Evolutionary conservation across 2,888 invertebrate genomes (phyloP).

Genomic region (Cryptocheilus praepositus): DNA sequence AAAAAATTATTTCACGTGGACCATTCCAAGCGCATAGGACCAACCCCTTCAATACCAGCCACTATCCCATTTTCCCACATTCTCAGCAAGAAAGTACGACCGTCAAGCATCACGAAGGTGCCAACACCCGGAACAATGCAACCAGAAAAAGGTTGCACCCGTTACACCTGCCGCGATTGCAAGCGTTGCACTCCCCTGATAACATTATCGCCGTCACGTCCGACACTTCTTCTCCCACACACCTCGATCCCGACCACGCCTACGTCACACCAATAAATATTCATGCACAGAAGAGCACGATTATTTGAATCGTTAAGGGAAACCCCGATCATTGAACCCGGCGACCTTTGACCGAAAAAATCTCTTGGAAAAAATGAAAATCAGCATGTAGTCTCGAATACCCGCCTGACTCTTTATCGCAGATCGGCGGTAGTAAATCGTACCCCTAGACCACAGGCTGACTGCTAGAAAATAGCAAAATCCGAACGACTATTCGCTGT

Average conservation of each 20-base stretch:
- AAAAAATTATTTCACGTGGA: too few species aligned
- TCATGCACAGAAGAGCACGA: constrained; percentile 40
- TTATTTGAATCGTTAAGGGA: constrained; percentile 33
- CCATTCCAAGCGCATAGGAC: too few species aligned
- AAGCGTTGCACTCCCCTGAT: constrained; percentile 30
- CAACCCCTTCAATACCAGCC: too few species aligned
- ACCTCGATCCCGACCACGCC: constrained; percentile 48
- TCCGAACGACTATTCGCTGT: constrained; percentile 52
- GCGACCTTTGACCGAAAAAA: constrained; percentile 68
- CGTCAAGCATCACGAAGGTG: too few species aligned
- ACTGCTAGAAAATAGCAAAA: constrained; percentile 65
- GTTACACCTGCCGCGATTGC: constrained; percentile 36
- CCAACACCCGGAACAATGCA: background rate
- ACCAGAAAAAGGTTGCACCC: constrained; percentile 22
- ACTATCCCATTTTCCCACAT: too few species aligned
- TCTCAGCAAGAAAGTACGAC: too few species aligned
- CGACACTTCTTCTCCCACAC: constrained; percentile 44
- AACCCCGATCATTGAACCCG: background rate
- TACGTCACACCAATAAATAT: constrained; percentile 62
- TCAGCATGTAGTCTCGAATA: constrained; percentile 74
- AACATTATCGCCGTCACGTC: constrained; percentile 58
- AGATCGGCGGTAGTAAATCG: constrained; percentile 55
- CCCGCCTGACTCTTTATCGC: constrained; percentile 42
- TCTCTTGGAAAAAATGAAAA: constrained; percentile 68
- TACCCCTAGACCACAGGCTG: constrained; percentile 72